Evolutionary conservation across 2,797 vertebrate genomes (phyloP).

Genomic region (Semaprochilodus insignis): DNA sequence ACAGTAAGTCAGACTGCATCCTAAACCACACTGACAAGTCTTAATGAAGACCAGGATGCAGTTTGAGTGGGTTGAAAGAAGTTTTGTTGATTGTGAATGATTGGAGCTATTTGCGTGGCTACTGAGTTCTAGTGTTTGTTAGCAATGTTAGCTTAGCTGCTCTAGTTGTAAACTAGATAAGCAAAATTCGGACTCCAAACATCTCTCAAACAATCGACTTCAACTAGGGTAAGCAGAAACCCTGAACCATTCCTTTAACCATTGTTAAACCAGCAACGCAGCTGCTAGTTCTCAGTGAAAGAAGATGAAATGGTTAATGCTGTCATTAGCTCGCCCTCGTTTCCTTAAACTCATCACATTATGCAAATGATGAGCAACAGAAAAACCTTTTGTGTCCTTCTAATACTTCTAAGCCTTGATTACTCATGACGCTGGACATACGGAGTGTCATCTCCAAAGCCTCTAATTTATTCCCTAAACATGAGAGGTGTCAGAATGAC

Average conservation of each 20-base stretch:
- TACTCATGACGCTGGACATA: conserved; percentile 33
- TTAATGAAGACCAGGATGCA: too few relatives aligned
- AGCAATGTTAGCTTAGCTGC: too few relatives aligned
- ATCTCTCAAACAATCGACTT: too few relatives aligned
- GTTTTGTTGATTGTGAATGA: too few relatives aligned
- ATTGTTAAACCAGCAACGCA: background rate
- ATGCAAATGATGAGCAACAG: conserved; percentile 31
- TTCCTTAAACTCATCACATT: conserved; percentile 18
- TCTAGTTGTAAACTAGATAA: too few relatives aligned
- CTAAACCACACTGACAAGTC: too few relatives aligned
- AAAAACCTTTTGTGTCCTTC: conserved; percentile 31
- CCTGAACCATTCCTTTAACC: background rate
- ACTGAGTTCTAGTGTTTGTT: too few relatives aligned
- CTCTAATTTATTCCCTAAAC: conserved; percentile 31
- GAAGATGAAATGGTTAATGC: conserved; percentile 12
- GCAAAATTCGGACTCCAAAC: too few relatives aligned
- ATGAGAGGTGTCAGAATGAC: conserved; percentile 25
- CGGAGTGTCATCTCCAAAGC: conserved; percentile 13
- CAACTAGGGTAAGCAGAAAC: too few relatives aligned
- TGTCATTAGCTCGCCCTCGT: background rate
- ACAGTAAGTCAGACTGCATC: too few relatives aligned
- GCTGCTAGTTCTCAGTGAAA: background rate
- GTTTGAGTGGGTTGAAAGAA: too few relatives aligned
- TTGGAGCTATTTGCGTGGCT: too few relatives aligned
- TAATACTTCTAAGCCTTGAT: conserved; percentile 29